Base-by-base conservation (phyloP, 2,888 invertebrate genomes). In the Oxycera nigricornis region DNA sequence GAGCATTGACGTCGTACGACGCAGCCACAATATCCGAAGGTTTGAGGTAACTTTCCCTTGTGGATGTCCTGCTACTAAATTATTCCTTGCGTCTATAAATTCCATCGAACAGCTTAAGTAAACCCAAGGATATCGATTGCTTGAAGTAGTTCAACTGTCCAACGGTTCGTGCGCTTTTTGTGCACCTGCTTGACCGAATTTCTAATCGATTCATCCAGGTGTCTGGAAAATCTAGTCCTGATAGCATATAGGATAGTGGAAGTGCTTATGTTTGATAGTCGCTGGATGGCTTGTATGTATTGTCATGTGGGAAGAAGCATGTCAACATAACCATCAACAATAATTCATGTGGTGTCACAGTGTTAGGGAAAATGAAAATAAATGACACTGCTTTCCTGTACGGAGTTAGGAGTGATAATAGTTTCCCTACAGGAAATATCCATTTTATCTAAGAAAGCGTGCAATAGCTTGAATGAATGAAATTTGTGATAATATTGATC, bases 91-190 rank as follows among this genome's bases (percentile, higher is more conserved):
- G n/a, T n/a, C n/a, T n/a, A n/a, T n/a, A n/a, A n/a, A n/a, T n/a
- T n/a, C n/a, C n/a, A n/a, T n/a, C n/a, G n/a, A n/a, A n/a, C n/a
- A n/a, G n/a, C n/a, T n/a, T n/a, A n/a, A n/a, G n/a, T n/a, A n/a
- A n/a, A n/a, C n/a, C n/a, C n/a, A 59, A 28, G 59, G 59, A 59
- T 59, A 59, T 59, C 31, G 61, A 61, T 61, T 61, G 20, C 61
- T 31, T 61, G 20, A 31, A 61, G 31, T 31, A 61, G 61, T 61
- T 61, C 61, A 31, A 20, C 17, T 20, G 35, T 20, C 61, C 28
- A 26, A 14, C 17, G 31, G 2, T 31, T 61, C 31, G 30, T 30
- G 31, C 61, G n/a, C 31, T 61, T 30, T 30, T 61, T 26, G 59
- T 11, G 28, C 28, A 28, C 7, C 30, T 59, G 30, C 17, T 61